Conservation (phyloP, 1,140 invertebrate species). For the Saxidomus purpurata region DNA sequence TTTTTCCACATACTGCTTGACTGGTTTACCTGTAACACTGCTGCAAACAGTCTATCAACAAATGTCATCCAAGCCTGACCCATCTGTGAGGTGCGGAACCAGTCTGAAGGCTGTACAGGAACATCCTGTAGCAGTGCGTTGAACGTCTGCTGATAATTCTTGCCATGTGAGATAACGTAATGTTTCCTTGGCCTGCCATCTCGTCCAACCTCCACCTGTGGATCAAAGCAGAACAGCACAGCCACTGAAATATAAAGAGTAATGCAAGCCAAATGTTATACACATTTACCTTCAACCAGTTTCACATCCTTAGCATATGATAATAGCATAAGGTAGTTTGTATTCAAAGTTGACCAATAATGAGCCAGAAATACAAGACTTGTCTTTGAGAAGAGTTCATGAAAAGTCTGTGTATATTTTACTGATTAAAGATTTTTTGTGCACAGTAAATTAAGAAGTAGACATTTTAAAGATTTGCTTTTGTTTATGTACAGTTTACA, state of each 20-base stretch:
- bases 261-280: not conserved
- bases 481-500: no score
- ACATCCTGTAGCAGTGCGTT: constrained; percentile 80
- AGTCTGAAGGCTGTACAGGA: constrained; percentile 53
- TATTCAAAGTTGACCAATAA: no score
- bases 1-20: no score
- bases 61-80: constrained; percentile 51
- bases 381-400: no score
- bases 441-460: no score
- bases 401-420: no score
- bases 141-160: constrained; percentile 81
- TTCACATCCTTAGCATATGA: no score
- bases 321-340: no score
- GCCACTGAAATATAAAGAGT: constrained; percentile 71
- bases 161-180: constrained; percentile 80
- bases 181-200: constrained; percentile 80
- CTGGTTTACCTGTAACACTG: constrained; percentile 54
- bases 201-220: constrained; percentile 77
- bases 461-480: no score
- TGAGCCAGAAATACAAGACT: no score
- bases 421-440: no score
- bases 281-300: no score
- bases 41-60: constrained; percentile 51
- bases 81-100: constrained; percentile 18
- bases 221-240: constrained; percentile 80